Conservation (phyloP, 2,113 vertebrate species). For the Elaphurus davidianus region DNA sequence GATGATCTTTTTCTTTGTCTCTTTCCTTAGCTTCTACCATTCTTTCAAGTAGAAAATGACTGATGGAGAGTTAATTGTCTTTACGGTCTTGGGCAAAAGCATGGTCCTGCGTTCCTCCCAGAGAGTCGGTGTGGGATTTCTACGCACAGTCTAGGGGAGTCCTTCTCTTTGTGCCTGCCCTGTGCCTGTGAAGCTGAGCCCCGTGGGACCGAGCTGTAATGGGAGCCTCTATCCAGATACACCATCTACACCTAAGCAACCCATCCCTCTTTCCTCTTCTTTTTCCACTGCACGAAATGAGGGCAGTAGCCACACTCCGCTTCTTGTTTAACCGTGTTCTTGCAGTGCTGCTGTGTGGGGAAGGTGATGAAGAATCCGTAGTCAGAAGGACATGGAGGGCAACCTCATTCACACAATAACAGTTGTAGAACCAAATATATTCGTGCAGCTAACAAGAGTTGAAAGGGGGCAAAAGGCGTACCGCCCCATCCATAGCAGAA, state of each 20-base stretch:
- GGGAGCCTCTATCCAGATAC: too few species aligned
- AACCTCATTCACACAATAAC: neutral
- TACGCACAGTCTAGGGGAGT: accelerated
- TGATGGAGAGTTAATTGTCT: neutral
- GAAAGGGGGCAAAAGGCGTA: neutral
- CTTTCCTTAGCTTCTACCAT: neutral
- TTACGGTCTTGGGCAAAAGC: neutral
- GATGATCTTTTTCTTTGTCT: neutral
- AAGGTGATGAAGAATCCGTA: accelerated
- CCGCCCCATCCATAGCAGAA: neutral
- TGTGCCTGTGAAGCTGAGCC: neutral
- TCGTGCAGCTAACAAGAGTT: neutral
- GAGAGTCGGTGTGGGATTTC: neutral
- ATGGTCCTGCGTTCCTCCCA: accelerated
- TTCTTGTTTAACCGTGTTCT: accelerated
- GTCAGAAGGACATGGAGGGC: neutral
- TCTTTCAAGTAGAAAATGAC: neutral
- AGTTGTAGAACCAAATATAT: neutral
- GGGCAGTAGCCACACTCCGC: accelerated
- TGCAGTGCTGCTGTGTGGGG: accelerated
- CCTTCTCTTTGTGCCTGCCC: neutral
- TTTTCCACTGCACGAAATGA: accelerated
- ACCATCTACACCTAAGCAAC: accelerated
- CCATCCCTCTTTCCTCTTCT: accelerated
- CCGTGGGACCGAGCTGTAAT: accelerated